Evolutionary conservation across 2,888 invertebrate species (phyloP).

Genomic region (Pyrocoelia pectoralis): DNA sequence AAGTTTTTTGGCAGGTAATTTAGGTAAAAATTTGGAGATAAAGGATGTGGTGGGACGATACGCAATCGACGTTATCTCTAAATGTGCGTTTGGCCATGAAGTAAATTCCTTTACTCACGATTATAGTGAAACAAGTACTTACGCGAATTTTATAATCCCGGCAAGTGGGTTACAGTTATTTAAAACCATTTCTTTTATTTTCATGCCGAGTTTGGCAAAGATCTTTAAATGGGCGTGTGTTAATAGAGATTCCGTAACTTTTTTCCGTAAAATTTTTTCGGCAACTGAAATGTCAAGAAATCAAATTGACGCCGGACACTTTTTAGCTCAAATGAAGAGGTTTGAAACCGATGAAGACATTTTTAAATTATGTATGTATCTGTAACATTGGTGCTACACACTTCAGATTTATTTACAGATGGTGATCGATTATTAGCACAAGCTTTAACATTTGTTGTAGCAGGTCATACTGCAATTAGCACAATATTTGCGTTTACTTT

Average conservation of each 20-base stretch:
- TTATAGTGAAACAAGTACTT: conserved; percentile 59
- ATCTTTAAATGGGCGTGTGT: conserved; percentile 25
- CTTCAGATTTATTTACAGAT: conserved; percentile 46
- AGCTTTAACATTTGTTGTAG: conserved; percentile 62
- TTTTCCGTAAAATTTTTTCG: too few relatives aligned
- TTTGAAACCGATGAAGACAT: too few relatives aligned
- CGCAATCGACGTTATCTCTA: conserved; percentile 66
- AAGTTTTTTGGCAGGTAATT: neutral
- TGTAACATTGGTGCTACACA: too few relatives aligned
- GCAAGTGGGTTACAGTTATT: conserved; percentile 36
- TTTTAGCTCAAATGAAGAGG: too few relatives aligned
- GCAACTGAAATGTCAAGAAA: too few relatives aligned
- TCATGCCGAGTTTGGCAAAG: conserved; percentile 44
- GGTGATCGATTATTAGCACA: conserved; percentile 57
- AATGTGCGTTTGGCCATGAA: conserved; percentile 66
- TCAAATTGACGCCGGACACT: too few relatives aligned
- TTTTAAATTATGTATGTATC: too few relatives aligned
- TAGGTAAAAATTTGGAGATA: conserved; percentile 37
- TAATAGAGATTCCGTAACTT: neutral
- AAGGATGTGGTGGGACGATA: conserved; percentile 64
- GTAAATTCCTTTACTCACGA: conserved; percentile 63
- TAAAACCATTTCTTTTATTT: conserved; percentile 33
- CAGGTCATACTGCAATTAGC: conserved; percentile 65
- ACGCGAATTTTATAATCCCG: conserved; percentile 41
- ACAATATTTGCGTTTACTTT: conserved; percentile 58